Percentiles rank a stretch among this genome's conserved stretches.
These are phyloP conservation scores for Zaprionus africanus DNA, from an alignment of 1,140 invertebrate genomes.

Conservation along the genomic window DNA sequence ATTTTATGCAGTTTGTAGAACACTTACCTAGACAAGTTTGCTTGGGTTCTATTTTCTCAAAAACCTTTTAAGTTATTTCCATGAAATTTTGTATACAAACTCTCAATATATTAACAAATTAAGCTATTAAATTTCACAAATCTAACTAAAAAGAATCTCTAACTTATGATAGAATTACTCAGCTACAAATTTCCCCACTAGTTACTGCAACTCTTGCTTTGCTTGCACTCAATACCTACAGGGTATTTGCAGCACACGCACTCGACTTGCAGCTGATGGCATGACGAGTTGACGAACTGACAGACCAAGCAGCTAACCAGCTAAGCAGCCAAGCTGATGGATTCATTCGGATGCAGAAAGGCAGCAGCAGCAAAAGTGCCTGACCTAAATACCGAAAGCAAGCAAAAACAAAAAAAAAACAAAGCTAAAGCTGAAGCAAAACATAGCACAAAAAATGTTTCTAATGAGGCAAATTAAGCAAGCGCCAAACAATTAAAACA, in stretches of 20 bases:
- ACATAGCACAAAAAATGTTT: slow-evolving; percentile 57
- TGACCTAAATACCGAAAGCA: slow-evolving; percentile 60
- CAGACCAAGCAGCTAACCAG: slow-evolving; percentile 3
- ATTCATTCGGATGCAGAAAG: slow-evolving; percentile 16
- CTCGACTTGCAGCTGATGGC: slow-evolving; percentile 18
- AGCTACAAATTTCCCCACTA: too few relatives aligned
- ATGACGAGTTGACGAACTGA: slow-evolving; percentile 39
- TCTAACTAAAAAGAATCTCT: neutral
- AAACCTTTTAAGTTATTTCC: neutral
- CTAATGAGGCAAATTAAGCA: slow-evolving; percentile 78
- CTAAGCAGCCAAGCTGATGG: slow-evolving; percentile 28
- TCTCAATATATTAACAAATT: neutral
- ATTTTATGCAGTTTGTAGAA: neutral
- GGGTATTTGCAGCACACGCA: slow-evolving; percentile 12
- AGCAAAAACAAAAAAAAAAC: neutral
- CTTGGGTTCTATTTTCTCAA: too few relatives aligned
- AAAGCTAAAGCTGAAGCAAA: slow-evolving; percentile 5
- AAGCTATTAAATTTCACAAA: neutral
- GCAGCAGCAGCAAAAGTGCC: slow-evolving; percentile 31
- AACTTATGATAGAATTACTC: neutral
- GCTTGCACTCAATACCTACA: neutral
- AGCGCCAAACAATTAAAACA: slow-evolving; percentile 80
- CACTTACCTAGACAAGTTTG: neutral
- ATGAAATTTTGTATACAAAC: neutral
- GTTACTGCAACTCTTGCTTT: neutral